Evolutionary conservation across 2,797 vertebrate genomes (phyloP).

Genomic region (Rhinatrema bivittatum): DNA sequence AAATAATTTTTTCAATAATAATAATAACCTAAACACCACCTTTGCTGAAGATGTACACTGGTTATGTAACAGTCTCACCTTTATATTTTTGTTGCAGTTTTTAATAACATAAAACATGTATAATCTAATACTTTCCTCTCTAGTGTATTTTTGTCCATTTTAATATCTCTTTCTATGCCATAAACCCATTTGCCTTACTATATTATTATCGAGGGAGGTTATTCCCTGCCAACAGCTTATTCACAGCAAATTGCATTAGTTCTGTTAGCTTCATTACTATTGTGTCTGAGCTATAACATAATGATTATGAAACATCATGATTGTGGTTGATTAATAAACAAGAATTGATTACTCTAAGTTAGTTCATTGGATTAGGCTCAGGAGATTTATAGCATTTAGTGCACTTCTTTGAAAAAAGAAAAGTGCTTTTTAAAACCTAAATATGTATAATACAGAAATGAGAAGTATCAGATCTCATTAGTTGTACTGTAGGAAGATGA

Average conservation of each 20-base stretch:
- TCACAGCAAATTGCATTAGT: slow-evolving; percentile 32
- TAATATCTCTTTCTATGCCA: slow-evolving; percentile 29
- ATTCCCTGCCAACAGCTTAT: slow-evolving; percentile 40
- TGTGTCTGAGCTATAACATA: slow-evolving; percentile 33
- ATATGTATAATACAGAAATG: no score
- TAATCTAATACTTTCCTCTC: slow-evolving; percentile 32
- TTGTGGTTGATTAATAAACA: slow-evolving; percentile 39
- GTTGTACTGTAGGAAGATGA: no score
- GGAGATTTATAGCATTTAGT: slow-evolving; percentile 24
- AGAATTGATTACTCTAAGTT: slow-evolving; percentile 33
- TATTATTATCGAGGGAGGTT: slow-evolving; percentile 36
- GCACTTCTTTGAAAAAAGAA: slow-evolving; percentile 11
- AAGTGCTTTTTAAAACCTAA: no score
- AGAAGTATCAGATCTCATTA: no score
- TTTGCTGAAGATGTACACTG: no score
- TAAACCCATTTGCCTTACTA: slow-evolving; percentile 27
- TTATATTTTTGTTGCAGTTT: no score
- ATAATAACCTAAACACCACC: no score
- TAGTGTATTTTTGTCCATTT: slow-evolving; percentile 34
- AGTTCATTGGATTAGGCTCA: slow-evolving; percentile 21
- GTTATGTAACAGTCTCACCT: no score
- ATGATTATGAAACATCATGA: slow-evolving; percentile 37
- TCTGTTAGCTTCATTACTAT: slow-evolving; percentile 36
- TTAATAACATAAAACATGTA: slow-evolving; percentile 40
- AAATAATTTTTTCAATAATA: no score